Evolutionary conservation across 2,113 vertebrate species (phyloP).

Genomic region (Crotalus horridus): DNA sequence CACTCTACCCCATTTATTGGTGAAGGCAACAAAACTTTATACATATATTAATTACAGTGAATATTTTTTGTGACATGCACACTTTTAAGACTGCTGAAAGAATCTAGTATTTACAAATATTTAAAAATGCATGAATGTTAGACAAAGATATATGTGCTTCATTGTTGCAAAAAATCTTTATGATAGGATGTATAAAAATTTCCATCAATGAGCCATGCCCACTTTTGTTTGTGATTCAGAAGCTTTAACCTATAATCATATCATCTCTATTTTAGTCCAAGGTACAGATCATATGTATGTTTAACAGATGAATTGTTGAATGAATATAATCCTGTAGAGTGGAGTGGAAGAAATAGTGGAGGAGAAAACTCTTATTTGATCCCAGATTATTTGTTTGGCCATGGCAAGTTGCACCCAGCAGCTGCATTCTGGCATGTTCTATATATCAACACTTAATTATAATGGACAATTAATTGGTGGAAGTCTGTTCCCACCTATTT

Average conservation of each 20-base stretch:
- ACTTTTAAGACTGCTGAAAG: background rate
- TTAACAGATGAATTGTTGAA: background rate
- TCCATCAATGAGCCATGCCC: background rate
- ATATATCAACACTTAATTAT: background rate
- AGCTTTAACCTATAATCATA: background rate
- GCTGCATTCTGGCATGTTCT: background rate
- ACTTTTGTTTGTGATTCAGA: background rate
- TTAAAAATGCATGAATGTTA: background rate
- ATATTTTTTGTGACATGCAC: background rate
- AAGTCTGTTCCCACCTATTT: background rate
- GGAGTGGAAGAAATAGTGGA: too few relatives aligned
- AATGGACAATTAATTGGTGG: background rate
- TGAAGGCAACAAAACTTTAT: background rate
- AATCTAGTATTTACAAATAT: background rate
- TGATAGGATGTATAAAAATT: background rate
- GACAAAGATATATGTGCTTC: background rate
- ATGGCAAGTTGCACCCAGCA: background rate
- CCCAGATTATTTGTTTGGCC: background rate
- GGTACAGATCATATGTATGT: background rate
- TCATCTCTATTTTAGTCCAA: background rate
- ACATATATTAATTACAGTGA: background rate
- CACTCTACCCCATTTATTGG: background rate
- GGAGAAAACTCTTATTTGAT: background rate
- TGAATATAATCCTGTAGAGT: background rate
- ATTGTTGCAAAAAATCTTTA: background rate